Percentiles rank a stretch among this genome's conserved stretches.
phyloP scores from a whole-genome alignment of 2,113 vertebrate genomes.

The Anser cygnoides region DNA sequence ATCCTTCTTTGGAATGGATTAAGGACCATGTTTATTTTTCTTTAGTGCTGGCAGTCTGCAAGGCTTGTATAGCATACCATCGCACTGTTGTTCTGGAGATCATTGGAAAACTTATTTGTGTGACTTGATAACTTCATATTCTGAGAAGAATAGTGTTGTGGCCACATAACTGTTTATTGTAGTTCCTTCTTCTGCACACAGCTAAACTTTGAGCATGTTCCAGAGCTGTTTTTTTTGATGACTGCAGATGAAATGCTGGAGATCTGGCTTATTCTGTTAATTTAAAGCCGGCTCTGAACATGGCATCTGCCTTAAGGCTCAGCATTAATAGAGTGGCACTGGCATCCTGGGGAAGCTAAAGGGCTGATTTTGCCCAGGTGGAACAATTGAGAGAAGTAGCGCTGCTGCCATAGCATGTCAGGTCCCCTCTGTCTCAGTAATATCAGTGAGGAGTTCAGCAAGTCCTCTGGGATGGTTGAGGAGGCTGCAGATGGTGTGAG shows the following conservation, averaged over 20 bases:
- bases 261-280: neutral
- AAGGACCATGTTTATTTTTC: neutral
- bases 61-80: neutral
- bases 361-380: neutral
- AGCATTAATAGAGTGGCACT: neutral
- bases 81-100: neutral
- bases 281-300: neutral
- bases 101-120: neutral
- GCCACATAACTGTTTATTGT: neutral
- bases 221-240: neutral
- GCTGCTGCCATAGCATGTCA: accelerated
- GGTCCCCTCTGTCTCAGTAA: neutral
- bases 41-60: neutral
- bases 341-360: neutral
- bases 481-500: neutral
- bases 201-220: accelerated
- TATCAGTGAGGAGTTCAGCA: neutral
- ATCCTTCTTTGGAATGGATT: neutral
- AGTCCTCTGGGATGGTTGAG: neutral
- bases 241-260: neutral
- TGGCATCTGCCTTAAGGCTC: neutral
- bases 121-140: neutral
- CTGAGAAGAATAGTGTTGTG: neutral
- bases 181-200: neutral
- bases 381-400: neutral